Evolutionary conservation across 2,797 vertebrate species (phyloP).

Genomic region (Arnoldichthys spilopterus): DNA sequence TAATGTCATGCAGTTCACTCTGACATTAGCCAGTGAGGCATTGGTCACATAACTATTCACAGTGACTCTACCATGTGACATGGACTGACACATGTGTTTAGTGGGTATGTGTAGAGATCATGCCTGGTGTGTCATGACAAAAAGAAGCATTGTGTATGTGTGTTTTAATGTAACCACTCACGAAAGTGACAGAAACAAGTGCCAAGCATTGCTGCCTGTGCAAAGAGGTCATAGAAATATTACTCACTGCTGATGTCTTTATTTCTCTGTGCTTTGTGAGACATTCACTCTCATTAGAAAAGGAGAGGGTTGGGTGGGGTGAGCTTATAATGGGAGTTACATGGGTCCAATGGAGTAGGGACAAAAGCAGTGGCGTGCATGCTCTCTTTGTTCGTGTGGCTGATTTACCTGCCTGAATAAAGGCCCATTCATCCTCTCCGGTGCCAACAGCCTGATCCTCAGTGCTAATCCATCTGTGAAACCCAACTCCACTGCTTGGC

Average conservation of each 20-base stretch:
- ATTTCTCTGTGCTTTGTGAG: conserved; percentile 23
- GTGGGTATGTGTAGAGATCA: conserved; percentile 17
- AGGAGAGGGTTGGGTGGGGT: background rate
- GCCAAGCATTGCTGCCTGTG: conserved; percentile 20
- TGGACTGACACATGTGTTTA: conserved; percentile 9
- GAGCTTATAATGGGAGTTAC: conserved; percentile 20
- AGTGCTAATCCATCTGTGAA: conserved; percentile 35
- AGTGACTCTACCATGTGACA: conserved; percentile 38
- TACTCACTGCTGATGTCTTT: conserved; percentile 44
- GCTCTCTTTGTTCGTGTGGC: background rate
- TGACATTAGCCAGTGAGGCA: conserved; percentile 48
- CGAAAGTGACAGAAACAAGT: conserved; percentile 45
- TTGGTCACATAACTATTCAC: conserved; percentile 46
- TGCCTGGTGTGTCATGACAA: conserved; percentile 16
- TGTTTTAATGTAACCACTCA: conserved; percentile 27
- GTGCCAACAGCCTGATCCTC: conserved; percentile 20
- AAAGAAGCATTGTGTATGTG: conserved; percentile 10
- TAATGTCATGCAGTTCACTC: conserved; percentile 48
- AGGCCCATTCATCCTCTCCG: conserved; percentile 26
- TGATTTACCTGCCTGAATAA: conserved; percentile 29
- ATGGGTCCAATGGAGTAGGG: conserved; percentile 14
- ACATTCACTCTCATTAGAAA: conserved; percentile 42
- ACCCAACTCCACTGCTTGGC: background rate
- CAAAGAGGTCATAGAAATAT: conserved; percentile 18
- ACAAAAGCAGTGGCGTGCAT: conserved; percentile 22